These are phyloP conservation scores for Takifugu rubripes DNA, from an alignment of 2,797 vertebrate species.

Conservation along the genomic window DNA sequence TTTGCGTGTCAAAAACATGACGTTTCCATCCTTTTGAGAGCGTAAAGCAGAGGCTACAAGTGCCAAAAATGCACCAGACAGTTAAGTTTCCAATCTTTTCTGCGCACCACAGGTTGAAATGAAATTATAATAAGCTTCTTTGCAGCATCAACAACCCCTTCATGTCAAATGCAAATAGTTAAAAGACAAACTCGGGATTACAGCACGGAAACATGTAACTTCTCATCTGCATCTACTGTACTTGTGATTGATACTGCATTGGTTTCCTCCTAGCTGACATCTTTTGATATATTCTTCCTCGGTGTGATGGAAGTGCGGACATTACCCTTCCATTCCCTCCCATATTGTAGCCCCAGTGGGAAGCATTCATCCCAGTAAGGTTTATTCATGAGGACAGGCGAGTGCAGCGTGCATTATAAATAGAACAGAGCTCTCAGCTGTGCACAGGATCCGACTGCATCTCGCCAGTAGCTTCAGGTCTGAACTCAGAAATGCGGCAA, in stretches of 20 bases:
- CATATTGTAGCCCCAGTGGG: constrained; percentile 60
- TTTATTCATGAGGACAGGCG: constrained; percentile 70
- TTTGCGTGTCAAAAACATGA: too few species aligned
- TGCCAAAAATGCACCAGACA: too few species aligned
- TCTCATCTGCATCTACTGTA: not conserved
- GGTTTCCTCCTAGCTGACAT: constrained; percentile 17
- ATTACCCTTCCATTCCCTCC: constrained; percentile 49
- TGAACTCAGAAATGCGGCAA: constrained; percentile 27
- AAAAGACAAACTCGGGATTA: not conserved
- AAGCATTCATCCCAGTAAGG: constrained; percentile 60
- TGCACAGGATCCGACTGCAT: constrained; percentile 43
- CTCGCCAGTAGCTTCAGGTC: constrained; percentile 40
- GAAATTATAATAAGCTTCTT: too few species aligned
- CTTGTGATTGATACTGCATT: constrained; percentile 17
- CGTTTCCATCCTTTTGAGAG: too few species aligned
- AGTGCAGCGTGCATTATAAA: constrained; percentile 66
- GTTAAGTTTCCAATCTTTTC: too few species aligned
- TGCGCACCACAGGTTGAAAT: too few species aligned
- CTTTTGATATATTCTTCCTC: constrained; percentile 27
- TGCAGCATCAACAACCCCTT: too few species aligned
- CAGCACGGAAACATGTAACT: not conserved
- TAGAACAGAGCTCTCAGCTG: constrained; percentile 59
- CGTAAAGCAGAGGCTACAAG: too few species aligned
- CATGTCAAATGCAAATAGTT: too few species aligned
- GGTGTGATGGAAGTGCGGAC: constrained; percentile 43